A percentile compares a stretch with the other conserved stretches of the same genome.
Conservation (phyloP, 2,888 invertebrate genomes). For the Celastrina argiolus region DNA sequence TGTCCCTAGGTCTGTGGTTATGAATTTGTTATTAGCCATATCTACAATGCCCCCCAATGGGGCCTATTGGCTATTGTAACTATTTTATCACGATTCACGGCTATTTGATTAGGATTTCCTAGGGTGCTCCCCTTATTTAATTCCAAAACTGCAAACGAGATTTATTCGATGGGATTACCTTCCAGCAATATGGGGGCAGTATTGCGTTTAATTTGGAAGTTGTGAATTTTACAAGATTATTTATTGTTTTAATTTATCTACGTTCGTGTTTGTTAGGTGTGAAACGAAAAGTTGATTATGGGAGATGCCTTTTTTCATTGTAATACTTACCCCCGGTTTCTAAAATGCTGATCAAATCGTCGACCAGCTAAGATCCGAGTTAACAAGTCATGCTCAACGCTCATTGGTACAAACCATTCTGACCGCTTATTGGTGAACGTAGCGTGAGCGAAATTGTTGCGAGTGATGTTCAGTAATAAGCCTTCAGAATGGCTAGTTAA, state of each 20-base stretch:
- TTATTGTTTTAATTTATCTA: slow-evolving; percentile 5
- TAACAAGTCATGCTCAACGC: too few species aligned
- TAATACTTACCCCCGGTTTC: too few species aligned
- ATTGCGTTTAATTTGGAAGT: slow-evolving; percentile 16
- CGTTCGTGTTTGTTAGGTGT: not conserved
- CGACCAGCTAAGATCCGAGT: too few species aligned
- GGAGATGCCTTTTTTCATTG: too few species aligned
- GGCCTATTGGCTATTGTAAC: slow-evolving; percentile 41
- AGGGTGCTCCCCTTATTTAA: slow-evolving; percentile 42
- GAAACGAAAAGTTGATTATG: too few species aligned
- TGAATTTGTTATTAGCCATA: slow-evolving; percentile 70
- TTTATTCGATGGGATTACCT: slow-evolving; percentile 50
- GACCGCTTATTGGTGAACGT: too few species aligned
- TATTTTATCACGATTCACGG: slow-evolving; percentile 50
- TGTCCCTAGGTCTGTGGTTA: slow-evolving; percentile 40
- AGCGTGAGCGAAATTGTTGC: too few species aligned
- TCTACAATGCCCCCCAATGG: slow-evolving; percentile 48
- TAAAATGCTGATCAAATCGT: too few species aligned
- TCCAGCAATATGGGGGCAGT: not conserved
- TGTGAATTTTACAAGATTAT: slow-evolving; percentile 12
- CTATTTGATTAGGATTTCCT: slow-evolving; percentile 67
- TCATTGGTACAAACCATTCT: too few species aligned
- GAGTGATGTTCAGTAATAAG: too few species aligned
- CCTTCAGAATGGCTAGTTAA: too few species aligned
- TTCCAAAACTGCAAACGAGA: slow-evolving; percentile 53